These are phyloP conservation scores for Jaculus jaculus DNA, from an alignment of 2,113 vertebrate genomes.

Conservation along the genomic window DNA sequence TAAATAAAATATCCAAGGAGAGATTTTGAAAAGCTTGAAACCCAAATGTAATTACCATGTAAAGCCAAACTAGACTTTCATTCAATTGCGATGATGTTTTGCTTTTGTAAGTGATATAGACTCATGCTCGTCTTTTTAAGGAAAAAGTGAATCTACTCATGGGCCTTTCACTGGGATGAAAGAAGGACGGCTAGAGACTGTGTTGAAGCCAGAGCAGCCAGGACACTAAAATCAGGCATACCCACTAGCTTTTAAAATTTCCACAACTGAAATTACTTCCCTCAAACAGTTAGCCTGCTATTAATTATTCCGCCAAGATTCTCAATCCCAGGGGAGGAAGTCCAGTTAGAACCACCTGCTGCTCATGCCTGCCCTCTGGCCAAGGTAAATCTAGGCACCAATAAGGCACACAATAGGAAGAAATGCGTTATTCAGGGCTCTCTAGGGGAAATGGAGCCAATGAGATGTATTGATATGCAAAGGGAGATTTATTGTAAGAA, in stretches of 20 bases:
- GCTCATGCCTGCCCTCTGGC: neutral
- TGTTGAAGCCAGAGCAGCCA: neutral
- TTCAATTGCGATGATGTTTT: neutral
- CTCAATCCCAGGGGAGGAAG: neutral
- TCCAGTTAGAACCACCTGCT: neutral
- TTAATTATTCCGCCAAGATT: neutral
- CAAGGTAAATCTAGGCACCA: neutral
- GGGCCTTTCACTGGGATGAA: neutral
- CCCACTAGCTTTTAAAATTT: neutral
- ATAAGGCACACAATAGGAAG: neutral
- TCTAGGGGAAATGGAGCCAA: neutral
- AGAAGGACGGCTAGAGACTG: neutral
- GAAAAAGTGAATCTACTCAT: neutral
- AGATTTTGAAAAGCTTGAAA: conserved; percentile 13
- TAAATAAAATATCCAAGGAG: neutral
- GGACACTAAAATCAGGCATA: neutral
- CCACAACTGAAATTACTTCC: neutral
- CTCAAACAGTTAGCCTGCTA: neutral
- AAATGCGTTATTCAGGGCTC: neutral
- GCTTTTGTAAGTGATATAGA: neutral
- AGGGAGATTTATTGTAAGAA: neutral
- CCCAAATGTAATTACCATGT: neutral
- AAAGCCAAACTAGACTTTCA: conserved; percentile 12
- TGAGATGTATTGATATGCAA: neutral
- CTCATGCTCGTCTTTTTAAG: neutral